These are phyloP conservation scores for Eupithecia inturbata DNA, from an alignment of 2,888 invertebrate genomes.

Conservation along the genomic window DNA sequence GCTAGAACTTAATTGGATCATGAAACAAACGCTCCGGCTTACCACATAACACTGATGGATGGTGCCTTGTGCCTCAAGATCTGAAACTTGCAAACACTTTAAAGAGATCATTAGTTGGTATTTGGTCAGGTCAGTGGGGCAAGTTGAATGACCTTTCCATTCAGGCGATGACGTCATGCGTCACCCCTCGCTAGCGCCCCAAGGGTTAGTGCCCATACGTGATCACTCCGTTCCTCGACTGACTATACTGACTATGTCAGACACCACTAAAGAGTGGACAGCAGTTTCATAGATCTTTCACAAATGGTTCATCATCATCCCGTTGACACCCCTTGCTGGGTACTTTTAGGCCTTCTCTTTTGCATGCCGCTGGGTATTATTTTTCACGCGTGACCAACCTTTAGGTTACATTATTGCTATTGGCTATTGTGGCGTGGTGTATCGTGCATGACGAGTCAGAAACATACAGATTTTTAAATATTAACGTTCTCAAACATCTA, in stretches of 20 bases:
- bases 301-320: background rate
- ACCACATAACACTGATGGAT: constrained; percentile 29
- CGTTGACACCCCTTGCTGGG: too few relatives aligned
- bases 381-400: too few relatives aligned
- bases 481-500: too few relatives aligned
- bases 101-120: constrained; percentile 30
- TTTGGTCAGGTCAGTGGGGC: constrained; percentile 48
- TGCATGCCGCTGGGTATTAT: too few relatives aligned
- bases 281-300: background rate
- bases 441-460: too few relatives aligned
- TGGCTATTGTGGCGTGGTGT: too few relatives aligned
- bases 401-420: too few relatives aligned
- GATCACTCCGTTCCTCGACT: background rate
- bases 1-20: background rate
- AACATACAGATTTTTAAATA: too few relatives aligned
- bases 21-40: constrained; percentile 12
- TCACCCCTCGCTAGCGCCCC: constrained; percentile 40
- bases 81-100: constrained; percentile 29
- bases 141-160: constrained; percentile 46
- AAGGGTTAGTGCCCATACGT: background rate
- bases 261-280: background rate
- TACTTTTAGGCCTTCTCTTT: too few relatives aligned
- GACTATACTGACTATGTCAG: background rate
- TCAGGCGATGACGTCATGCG: constrained; percentile 46
- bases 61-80: constrained; percentile 14